Conservation (phyloP, 2,888 invertebrate species). For the Autographa pulchrina region DNA sequence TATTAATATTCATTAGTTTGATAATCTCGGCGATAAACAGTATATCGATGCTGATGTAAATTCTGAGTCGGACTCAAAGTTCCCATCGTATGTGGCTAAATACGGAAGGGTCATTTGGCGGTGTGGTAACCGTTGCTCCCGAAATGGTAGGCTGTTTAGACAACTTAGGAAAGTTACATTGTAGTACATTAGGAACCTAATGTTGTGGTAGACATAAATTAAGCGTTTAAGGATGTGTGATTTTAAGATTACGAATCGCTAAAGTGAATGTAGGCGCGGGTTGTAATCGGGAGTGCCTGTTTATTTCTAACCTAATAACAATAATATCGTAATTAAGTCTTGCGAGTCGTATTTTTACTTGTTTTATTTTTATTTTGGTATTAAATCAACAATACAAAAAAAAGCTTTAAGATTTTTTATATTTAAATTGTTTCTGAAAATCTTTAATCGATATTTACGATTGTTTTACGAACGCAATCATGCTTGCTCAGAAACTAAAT, state of each 20-base stretch:
- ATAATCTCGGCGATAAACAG: conserved; percentile 35
- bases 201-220: conserved; percentile 6
- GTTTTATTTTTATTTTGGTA: background rate
- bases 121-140: conserved; percentile 29
- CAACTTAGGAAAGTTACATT: conserved; percentile 11
- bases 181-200: conserved; percentile 12
- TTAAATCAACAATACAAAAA: background rate
- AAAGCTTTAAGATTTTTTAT: background rate
- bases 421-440: background rate
- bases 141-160: conserved; percentile 21
- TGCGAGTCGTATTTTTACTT: background rate
- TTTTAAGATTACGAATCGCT: background rate
- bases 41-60: conserved; percentile 39
- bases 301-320: background rate
- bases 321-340: background rate
- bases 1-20: conserved; percentile 40
- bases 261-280: background rate
- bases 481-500: conserved; percentile 22
- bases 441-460: background rate
- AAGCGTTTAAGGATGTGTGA: background rate
- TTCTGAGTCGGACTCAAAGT: conserved; percentile 16
- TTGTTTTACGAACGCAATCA: background rate
- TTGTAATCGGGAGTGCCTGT: background rate
- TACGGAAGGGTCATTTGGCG: conserved; percentile 35
- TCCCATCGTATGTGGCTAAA: conserved; percentile 29